Evolutionary conservation across 2,113 vertebrate genomes (phyloP).

Genomic region (Zapornia atra): DNA sequence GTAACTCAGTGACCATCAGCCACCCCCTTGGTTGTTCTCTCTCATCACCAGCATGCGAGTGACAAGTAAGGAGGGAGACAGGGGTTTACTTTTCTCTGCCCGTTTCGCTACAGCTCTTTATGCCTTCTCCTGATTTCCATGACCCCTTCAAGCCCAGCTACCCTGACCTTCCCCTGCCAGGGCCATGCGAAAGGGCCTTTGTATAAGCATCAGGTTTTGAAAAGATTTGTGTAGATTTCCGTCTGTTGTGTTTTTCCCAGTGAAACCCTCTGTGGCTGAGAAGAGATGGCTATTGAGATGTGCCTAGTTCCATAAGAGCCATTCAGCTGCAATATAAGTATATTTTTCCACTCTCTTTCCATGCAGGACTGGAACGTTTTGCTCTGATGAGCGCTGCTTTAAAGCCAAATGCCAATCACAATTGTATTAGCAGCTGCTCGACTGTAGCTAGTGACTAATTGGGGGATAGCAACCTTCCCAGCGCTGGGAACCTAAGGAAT

Average conservation of each 20-base stretch:
- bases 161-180: background rate
- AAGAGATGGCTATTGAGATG: background rate
- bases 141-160: background rate
- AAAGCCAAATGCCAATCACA: conserved; percentile 40
- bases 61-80: conserved; percentile 9
- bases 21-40: background rate
- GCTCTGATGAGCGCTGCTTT: conserved; percentile 28
- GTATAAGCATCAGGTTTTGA: background rate
- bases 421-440: conserved; percentile 3
- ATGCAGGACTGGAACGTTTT: conserved; percentile 32
- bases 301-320: conserved; percentile 34
- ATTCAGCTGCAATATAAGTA: conserved; percentile 45
- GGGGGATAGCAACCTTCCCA: conserved; percentile 21
- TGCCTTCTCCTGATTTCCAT: background rate
- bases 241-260: conserved; percentile 5
- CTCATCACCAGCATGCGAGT: conserved; percentile 1
- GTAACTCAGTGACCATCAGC: background rate
- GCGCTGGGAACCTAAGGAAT: background rate
- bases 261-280: background rate
- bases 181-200: background rate
- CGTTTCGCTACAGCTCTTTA: background rate
- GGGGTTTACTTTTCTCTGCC: background rate
- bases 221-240: background rate
- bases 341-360: conserved; percentile 27
- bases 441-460: conserved; percentile 36